These are phyloP conservation scores for Corydoras maculifer DNA, from an alignment of 2,113 vertebrate genomes.

Conservation along the genomic window DNA sequence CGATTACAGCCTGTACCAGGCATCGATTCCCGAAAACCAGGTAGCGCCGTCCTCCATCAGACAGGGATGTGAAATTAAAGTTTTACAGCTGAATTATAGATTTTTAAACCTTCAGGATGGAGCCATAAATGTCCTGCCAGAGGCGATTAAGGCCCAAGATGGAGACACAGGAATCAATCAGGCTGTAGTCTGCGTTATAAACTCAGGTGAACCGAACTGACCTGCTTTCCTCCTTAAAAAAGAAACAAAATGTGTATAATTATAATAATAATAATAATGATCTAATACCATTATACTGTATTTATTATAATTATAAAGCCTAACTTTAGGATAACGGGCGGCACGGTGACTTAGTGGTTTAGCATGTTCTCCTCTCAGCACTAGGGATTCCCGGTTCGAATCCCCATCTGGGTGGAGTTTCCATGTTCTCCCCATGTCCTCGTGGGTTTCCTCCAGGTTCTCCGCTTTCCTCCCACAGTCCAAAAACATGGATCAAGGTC, in stretches of 20 bases:
- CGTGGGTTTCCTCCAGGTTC: too few species aligned
- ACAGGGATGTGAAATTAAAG: too few species aligned
- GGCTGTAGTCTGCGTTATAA: constrained; percentile 63
- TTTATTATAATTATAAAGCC: not conserved
- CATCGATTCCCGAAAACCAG: constrained; percentile 60
- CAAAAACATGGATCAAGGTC: too few species aligned
- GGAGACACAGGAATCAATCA: constrained; percentile 70
- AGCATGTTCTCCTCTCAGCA: too few species aligned
- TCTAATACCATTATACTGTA: not conserved
- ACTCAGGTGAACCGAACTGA: constrained; percentile 41
- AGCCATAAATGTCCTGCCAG: constrained; percentile 52
- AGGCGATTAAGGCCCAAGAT: constrained; percentile 65
- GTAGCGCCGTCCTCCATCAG: constrained; percentile 44
- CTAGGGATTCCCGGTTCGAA: too few species aligned
- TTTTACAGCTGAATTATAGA: not conserved
- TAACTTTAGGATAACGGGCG: not conserved
- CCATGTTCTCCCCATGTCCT: too few species aligned
- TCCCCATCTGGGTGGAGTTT: too few species aligned
- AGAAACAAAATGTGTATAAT: too few species aligned
- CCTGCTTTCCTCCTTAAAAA: not conserved
- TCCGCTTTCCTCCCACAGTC: too few species aligned
- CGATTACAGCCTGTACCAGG: constrained; percentile 56
- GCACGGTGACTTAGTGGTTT: too few species aligned
- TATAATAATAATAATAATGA: too few species aligned
- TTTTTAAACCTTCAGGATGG: constrained; percentile 53